A percentile compares a stretch with the other conserved stretches of the same genome.
These are phyloP conservation scores for Notodonta dromedarius DNA, from an alignment of 2,888 invertebrate species.

Conservation along the genomic window DNA sequence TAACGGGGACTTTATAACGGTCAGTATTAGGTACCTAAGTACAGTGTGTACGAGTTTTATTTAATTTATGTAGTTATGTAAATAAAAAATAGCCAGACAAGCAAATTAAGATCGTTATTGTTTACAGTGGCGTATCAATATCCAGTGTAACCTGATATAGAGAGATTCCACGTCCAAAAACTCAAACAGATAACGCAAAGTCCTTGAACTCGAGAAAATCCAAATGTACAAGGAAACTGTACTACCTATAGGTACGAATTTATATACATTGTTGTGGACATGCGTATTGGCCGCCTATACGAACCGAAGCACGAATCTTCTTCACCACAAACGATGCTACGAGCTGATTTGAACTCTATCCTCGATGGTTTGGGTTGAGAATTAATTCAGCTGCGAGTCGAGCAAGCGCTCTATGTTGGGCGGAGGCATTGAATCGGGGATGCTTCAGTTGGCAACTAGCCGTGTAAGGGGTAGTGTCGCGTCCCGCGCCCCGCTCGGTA, in stretches of 20 bases:
- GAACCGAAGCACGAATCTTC: constrained; percentile 78
- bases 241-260: constrained; percentile 73
- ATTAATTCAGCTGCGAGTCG: constrained; percentile 47
- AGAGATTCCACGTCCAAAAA: constrained; percentile 60
- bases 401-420: constrained; percentile 83
- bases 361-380: constrained; percentile 40
- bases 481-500: constrained; percentile 63
- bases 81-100: background rate
- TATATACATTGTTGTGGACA: constrained; percentile 80
- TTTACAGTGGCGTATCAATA: constrained; percentile 31
- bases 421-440: constrained; percentile 81
- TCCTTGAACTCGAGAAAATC: constrained; percentile 82
- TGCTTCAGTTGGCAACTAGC: constrained; percentile 80
- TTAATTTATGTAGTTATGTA: background rate
- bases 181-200: constrained; percentile 73
- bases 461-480: constrained; percentile 72
- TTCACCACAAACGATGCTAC: constrained; percentile 57
- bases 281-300: constrained; percentile 81
- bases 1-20: no score
- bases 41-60: background rate
- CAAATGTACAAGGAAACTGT: constrained; percentile 81
- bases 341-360: constrained; percentile 53
- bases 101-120: background rate
- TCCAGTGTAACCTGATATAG: constrained; percentile 48
- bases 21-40: no score